phyloP scores from a whole-genome alignment of 2,113 vertebrate species.

The Madoqua kirkii region DNA sequence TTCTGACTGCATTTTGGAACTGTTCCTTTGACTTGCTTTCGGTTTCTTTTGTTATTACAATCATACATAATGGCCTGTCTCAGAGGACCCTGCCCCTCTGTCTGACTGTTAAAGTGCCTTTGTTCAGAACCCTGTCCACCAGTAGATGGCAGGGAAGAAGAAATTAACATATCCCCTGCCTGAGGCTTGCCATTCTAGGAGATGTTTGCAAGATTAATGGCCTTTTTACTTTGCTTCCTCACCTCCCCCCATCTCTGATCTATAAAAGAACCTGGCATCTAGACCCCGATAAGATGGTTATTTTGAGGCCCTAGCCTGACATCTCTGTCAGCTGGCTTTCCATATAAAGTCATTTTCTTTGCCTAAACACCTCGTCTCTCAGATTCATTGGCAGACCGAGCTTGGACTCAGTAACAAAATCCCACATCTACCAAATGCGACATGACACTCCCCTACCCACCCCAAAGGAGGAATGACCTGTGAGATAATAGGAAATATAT shows the following conservation, averaged over 20 bases:
- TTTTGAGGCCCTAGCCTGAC: background rate
- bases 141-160: background rate
- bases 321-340: background rate
- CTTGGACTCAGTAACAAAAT: background rate
- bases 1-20: background rate
- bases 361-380: background rate
- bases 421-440: rapidly evolving
- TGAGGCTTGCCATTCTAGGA: background rate
- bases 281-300: background rate
- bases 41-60: background rate
- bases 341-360: background rate
- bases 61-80: background rate
- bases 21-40: background rate
- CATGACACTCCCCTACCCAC: background rate
- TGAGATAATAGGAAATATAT: background rate
- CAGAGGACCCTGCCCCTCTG: background rate
- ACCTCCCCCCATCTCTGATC: background rate
- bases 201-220: background rate
- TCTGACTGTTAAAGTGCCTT: background rate
- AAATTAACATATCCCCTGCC: background rate
- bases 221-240: background rate
- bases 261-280: background rate
- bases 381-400: background rate
- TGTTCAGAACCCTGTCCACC: background rate
- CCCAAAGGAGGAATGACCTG: background rate